Percentiles rank a stretch among this genome's conserved stretches.
phyloP scores from a whole-genome alignment of 1,140 invertebrate species.

The Ceratitis capitata region DNA sequence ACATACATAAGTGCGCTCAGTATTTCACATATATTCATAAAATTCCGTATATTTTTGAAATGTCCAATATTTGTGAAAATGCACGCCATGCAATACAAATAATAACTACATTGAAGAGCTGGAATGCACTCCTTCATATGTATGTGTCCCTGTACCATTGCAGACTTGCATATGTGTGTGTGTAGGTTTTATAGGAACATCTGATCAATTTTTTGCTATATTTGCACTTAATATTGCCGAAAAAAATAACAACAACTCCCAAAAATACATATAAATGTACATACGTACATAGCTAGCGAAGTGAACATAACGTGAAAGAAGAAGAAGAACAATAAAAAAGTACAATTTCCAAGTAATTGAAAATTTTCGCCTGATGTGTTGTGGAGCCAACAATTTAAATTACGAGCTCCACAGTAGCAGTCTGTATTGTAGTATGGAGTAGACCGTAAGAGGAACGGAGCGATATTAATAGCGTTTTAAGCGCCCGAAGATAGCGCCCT shows the following conservation, averaged over 20 bases:
- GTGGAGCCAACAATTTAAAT: conserved; percentile 10
- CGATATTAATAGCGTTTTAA: not conserved
- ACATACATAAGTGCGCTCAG: no score
- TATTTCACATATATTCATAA: not conserved
- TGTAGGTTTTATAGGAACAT: not conserved
- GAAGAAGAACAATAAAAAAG: not conserved
- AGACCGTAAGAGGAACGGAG: not conserved
- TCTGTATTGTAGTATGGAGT: no score
- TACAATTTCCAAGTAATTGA: not conserved
- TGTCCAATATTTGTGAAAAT: not conserved
- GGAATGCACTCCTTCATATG: no score
- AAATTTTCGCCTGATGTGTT: conserved; percentile 18
- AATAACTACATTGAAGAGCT: not conserved
- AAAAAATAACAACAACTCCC: not conserved
- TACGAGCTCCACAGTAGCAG: not conserved
- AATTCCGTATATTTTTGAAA: not conserved
- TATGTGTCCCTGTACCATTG: no score
- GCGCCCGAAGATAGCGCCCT: not conserved
- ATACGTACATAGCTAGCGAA: not conserved
- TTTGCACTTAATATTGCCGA: conserved; percentile 9
- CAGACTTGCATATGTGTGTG: no score
- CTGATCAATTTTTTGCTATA: not conserved
- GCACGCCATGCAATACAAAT: not conserved
- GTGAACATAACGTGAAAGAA: not conserved
- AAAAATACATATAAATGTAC: not conserved